phyloP scores from a whole-genome alignment of 2,888 invertebrate genomes.

The Euphydryas editha region DNA sequence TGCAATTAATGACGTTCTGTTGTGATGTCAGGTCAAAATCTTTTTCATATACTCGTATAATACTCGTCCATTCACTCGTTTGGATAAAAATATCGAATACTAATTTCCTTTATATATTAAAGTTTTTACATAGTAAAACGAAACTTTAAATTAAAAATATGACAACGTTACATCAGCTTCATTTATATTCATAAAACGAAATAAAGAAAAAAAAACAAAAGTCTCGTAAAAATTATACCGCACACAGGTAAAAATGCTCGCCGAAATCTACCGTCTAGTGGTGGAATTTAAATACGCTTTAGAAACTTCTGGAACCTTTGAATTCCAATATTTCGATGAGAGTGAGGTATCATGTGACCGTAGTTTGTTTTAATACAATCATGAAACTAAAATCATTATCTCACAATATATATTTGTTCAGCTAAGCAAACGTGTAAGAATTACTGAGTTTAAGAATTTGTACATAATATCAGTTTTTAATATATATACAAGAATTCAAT shows the following conservation, averaged over 20 bases:
- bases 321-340: slow-evolving; percentile 9
- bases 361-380: background rate
- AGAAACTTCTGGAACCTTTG: background rate
- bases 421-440: too few relatives aligned
- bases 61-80: too few relatives aligned
- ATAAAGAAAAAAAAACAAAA: slow-evolving; percentile 12
- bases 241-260: background rate
- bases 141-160: background rate
- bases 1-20: too few relatives aligned
- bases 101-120: too few relatives aligned
- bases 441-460: too few relatives aligned
- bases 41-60: too few relatives aligned
- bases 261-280: slow-evolving; percentile 8
- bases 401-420: too few relatives aligned
- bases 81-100: too few relatives aligned
- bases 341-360: background rate
- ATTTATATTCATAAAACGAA: slow-evolving; percentile 18
- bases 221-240: slow-evolving; percentile 17
- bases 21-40: too few relatives aligned
- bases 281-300: slow-evolving; percentile 21
- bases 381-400: too few relatives aligned
- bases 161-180: background rate
- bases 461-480: too few relatives aligned
- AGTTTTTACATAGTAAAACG: background rate
- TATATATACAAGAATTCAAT: too few relatives aligned